These are phyloP conservation scores for Andrena dorsata DNA, from an alignment of 2,888 invertebrate genomes.

Conservation along the genomic window DNA sequence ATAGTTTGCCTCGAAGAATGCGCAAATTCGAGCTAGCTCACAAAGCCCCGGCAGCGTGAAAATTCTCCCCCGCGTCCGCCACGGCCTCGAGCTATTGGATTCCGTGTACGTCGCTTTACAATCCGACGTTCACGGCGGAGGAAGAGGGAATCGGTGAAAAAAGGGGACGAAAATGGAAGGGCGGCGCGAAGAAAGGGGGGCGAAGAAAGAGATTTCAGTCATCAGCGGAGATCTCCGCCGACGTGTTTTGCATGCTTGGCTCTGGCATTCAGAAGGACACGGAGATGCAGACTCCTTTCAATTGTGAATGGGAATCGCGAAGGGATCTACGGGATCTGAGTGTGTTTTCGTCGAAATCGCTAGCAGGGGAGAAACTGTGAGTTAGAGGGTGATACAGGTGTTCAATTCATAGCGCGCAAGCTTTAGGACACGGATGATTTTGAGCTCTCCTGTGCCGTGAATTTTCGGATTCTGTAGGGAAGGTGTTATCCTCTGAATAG, in stretches of 20 bases:
- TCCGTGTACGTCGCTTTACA: slow-evolving; percentile 30
- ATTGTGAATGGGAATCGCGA: slow-evolving; percentile 4
- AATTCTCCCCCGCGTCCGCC: slow-evolving; percentile 32
- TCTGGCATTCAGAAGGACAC: slow-evolving; percentile 43
- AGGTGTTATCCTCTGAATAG: slow-evolving; percentile 3
- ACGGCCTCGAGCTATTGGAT: slow-evolving; percentile 22
- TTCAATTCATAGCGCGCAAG: background rate
- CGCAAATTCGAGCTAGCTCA: slow-evolving; percentile 1
- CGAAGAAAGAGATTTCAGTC: slow-evolving; percentile 26
- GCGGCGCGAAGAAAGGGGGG: background rate
- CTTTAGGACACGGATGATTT: background rate
- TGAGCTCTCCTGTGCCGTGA: background rate
- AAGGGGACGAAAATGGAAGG: background rate
- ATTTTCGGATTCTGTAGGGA: background rate
- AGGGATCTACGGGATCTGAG: slow-evolving; percentile 5
- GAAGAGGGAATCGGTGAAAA: slow-evolving; percentile 8
- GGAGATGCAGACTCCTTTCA: slow-evolving; percentile 42
- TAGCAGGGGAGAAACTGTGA: background rate
- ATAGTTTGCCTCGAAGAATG: background rate
- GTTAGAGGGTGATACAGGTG: background rate
- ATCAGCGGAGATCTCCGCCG: slow-evolving; percentile 36
- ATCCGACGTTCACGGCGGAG: background rate
- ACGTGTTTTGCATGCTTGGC: slow-evolving; percentile 48
- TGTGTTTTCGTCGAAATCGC: slow-evolving; percentile 12
- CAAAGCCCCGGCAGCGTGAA: slow-evolving; percentile 30